Conservation (phyloP, 2,113 vertebrate genomes). For the Anoplopoma fimbria region DNA sequence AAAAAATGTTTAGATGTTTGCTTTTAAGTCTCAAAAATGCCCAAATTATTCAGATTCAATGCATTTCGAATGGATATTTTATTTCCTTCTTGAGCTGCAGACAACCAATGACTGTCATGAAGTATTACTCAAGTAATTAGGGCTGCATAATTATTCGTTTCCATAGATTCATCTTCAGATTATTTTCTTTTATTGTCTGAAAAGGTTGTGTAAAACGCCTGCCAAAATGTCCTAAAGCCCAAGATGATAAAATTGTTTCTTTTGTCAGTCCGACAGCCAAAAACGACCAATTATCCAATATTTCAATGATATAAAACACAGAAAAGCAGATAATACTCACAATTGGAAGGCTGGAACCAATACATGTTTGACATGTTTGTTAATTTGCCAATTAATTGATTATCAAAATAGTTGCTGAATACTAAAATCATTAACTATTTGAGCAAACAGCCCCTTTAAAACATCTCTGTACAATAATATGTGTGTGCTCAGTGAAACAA, state of each 20-base stretch:
- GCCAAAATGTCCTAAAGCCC: not conserved
- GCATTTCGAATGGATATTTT: not conserved
- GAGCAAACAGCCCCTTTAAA: not conserved
- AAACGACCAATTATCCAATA: not conserved
- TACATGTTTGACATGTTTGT: not conserved
- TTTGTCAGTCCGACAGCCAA: not conserved
- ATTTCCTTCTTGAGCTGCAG: no score
- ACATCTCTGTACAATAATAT: not conserved
- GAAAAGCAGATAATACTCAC: not conserved
- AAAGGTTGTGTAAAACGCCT: not conserved
- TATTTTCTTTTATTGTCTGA: not conserved
- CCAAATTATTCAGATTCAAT: not conserved
- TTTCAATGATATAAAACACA: not conserved
- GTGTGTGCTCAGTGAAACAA: not conserved
- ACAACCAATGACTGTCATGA: not conserved
- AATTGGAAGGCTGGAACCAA: not conserved
- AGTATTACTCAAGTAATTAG: not conserved
- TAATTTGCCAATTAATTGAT: not conserved
- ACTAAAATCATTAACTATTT: not conserved
- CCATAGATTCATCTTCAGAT: not conserved
- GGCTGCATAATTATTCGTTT: not conserved
- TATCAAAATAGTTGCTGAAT: not conserved
- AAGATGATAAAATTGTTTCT: not conserved
- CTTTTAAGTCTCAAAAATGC: not conserved
- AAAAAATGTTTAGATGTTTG: not conserved